phyloP scores from a whole-genome alignment of 2,113 vertebrate genomes.

The Crotophaga sulcirostris region DNA sequence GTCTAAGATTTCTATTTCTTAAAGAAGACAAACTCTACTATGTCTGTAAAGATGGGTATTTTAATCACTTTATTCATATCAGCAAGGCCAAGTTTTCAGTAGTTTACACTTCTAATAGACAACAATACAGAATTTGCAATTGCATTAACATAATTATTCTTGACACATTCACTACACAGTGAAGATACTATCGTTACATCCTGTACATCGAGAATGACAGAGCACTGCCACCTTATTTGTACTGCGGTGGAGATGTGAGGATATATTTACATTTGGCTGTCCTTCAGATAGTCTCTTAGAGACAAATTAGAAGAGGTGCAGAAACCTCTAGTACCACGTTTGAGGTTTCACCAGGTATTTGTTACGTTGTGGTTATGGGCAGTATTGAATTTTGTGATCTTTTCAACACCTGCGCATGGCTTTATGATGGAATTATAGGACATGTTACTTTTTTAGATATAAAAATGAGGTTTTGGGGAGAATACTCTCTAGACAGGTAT shows the following conservation, averaged over 20 bases:
- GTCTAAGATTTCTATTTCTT: background rate
- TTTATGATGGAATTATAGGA: background rate
- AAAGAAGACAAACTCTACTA: background rate
- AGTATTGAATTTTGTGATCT: background rate
- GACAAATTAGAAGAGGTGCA: slow-evolving; percentile 63
- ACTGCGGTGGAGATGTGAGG: slow-evolving; percentile 17
- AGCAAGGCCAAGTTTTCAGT: slow-evolving; percentile 67
- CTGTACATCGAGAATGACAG: slow-evolving; percentile 67
- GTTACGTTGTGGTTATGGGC: background rate
- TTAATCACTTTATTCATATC: slow-evolving; percentile 72
- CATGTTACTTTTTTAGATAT: background rate
- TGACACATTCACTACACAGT: slow-evolving; percentile 55
- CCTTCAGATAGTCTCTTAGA: slow-evolving; percentile 65
- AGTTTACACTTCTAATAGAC: slow-evolving; percentile 80
- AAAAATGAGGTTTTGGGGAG: background rate
- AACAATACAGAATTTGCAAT: slow-evolving; percentile 80
- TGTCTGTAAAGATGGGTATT: slow-evolving; percentile 51
- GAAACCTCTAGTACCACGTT: background rate
- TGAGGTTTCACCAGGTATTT: background rate
- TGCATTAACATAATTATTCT: slow-evolving; percentile 66
- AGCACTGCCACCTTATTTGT: background rate
- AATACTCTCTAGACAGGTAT: background rate
- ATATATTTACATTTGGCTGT: slow-evolving; percentile 71
- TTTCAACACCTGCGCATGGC: background rate
- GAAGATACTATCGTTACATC: background rate